Evolutionary conservation across 2,113 vertebrate species (phyloP).

Genomic region (Oreochromis aureus): DNA sequence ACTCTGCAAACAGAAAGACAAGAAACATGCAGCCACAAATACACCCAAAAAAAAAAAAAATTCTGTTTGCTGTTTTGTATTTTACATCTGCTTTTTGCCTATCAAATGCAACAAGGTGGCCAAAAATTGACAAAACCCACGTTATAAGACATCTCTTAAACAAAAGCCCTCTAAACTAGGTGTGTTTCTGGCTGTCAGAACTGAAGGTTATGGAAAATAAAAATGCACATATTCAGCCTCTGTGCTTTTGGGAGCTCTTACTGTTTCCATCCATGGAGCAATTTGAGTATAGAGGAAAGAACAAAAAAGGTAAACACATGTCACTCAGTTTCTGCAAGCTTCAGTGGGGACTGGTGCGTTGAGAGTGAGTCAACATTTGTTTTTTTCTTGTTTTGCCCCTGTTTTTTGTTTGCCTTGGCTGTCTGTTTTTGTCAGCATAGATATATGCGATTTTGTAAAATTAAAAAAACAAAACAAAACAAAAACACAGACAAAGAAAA

Average conservation of each 20-base stretch:
- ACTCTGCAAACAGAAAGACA: neutral
- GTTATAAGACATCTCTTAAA: slow-evolving; percentile 1
- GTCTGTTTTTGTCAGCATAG: neutral
- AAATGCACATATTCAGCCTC: slow-evolving; percentile 56
- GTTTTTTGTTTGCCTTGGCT: neutral
- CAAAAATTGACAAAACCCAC: neutral
- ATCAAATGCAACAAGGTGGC: neutral
- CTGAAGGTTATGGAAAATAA: slow-evolving; percentile 39
- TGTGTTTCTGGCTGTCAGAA: slow-evolving; percentile 39
- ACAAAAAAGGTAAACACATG: slow-evolving; percentile 53
- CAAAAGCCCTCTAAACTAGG: neutral
- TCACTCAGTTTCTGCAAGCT: slow-evolving; percentile 43
- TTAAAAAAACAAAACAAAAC: neutral
- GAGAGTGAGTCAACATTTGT: neutral
- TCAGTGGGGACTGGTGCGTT: slow-evolving; percentile 26
- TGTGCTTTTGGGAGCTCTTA: slow-evolving; percentile 45
- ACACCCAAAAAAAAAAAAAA: neutral
- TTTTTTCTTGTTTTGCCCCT: neutral
- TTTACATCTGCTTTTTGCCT: neutral
- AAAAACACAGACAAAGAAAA: neutral
- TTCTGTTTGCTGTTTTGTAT: neutral
- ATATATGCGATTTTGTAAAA: neutral
- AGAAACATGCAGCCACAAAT: neutral
- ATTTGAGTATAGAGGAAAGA: slow-evolving; percentile 44
- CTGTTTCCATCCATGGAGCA: slow-evolving; percentile 40